These are phyloP conservation scores for Tautogolabrus adspersus DNA, from an alignment of 2,113 vertebrate species.

Conservation along the genomic window DNA sequence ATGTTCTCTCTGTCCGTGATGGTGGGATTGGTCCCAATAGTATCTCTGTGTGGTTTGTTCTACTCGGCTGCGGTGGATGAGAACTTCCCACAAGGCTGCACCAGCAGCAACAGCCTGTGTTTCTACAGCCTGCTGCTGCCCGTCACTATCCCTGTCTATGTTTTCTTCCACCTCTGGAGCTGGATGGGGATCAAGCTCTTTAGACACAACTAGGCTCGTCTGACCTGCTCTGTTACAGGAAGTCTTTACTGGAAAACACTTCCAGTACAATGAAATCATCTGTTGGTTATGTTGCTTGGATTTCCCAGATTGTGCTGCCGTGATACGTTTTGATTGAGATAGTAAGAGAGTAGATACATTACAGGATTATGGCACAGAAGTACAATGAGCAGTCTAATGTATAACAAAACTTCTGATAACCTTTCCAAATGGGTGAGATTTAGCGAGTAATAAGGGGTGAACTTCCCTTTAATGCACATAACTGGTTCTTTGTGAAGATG, in stretches of 20 bases:
- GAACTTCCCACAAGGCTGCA: slow-evolving; percentile 92
- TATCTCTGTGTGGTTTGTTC: slow-evolving; percentile 90
- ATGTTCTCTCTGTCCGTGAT: slow-evolving; percentile 88
- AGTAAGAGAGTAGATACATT: background rate
- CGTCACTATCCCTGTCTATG: slow-evolving; percentile 91
- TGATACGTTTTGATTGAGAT: background rate
- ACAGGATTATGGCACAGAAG: background rate
- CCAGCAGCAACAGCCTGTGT: slow-evolving; percentile 89
- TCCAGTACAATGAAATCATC: background rate
- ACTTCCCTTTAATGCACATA: background rate
- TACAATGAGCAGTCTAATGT: background rate
- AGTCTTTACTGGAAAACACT: no score
- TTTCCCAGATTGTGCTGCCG: background rate
- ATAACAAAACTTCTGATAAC: background rate
- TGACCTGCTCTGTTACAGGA: background rate
- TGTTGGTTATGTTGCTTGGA: background rate
- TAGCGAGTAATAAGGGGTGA: no score
- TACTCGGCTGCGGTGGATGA: slow-evolving; percentile 91
- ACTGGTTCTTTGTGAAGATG: background rate
- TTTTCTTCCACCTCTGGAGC: slow-evolving; percentile 96
- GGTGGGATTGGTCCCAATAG: slow-evolving; percentile 89
- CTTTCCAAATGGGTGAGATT: no score
- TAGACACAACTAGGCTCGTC: slow-evolving; percentile 88
- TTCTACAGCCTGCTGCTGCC: slow-evolving; percentile 97
- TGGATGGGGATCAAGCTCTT: slow-evolving; percentile 98